Percentiles rank a stretch among this genome's conserved stretches.
phyloP scores from a whole-genome alignment of 1,140 invertebrate species.

The Micrasema minimum region DNA sequence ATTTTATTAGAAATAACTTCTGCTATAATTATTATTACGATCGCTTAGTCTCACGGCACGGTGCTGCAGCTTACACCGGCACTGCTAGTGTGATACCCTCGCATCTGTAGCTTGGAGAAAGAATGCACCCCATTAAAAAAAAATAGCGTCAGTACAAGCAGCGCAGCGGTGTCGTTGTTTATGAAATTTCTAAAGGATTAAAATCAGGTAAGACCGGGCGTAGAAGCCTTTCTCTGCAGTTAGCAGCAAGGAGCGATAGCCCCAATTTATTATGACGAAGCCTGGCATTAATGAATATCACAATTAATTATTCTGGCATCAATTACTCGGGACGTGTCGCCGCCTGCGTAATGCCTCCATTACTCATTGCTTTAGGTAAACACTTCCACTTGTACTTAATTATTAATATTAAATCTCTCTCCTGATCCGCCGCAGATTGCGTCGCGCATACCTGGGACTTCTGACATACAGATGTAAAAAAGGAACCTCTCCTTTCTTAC shows the following conservation, averaged over 20 bases:
- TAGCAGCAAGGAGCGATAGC: slow-evolving; percentile 15
- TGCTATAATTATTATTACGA: no score
- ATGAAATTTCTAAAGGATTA: slow-evolving; percentile 34
- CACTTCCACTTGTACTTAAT: slow-evolving; percentile 28
- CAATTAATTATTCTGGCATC: slow-evolving; percentile 34
- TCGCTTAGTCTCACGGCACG: no score
- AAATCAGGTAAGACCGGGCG: slow-evolving; percentile 13
- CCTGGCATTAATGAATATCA: slow-evolving; percentile 30
- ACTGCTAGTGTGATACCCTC: no score
- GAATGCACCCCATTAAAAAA: slow-evolving; percentile 21
- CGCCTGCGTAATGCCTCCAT: slow-evolving; percentile 27
- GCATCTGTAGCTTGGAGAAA: no score
- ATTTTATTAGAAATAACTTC: no score
- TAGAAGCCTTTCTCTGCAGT: not conserved
- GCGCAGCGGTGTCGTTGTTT: slow-evolving; percentile 6
- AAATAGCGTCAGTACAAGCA: no score
- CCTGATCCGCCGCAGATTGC: slow-evolving; percentile 19
- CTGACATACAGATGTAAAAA: no score
- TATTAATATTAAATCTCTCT: slow-evolving; percentile 25
- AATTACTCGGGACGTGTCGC: slow-evolving; percentile 35
- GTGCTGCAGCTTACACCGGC: no score
- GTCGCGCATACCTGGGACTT: slow-evolving; percentile 21
- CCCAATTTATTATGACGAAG: slow-evolving; percentile 29
- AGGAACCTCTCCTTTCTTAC: no score
- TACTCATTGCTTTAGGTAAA: slow-evolving; percentile 34